A percentile compares a stretch with the other conserved stretches of the same genome.
phyloP scores from a whole-genome alignment of 2,888 invertebrate genomes.

The Halictus ligatus region DNA sequence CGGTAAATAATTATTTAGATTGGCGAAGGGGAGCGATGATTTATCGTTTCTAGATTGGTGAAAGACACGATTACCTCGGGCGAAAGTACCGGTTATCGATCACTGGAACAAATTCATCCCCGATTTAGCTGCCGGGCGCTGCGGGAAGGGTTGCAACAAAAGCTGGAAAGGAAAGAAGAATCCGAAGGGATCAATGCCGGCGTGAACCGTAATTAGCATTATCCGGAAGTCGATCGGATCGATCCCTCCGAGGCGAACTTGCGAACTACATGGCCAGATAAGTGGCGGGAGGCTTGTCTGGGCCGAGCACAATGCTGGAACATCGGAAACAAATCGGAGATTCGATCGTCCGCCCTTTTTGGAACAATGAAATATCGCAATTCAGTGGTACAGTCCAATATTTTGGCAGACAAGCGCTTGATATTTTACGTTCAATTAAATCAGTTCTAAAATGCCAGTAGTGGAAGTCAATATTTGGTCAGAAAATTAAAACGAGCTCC shows the following conservation, averaged over 20 bases:
- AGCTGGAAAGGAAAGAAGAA: constrained; percentile 16
- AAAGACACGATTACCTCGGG: constrained; percentile 7
- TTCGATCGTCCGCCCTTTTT: background rate
- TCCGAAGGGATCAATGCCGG: constrained; percentile 27
- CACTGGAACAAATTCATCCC: constrained; percentile 14
- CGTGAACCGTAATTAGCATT: constrained; percentile 34
- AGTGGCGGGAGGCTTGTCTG: constrained; percentile 1
- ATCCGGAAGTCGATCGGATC: constrained; percentile 26
- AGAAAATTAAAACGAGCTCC: no score
- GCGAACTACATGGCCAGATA: background rate
- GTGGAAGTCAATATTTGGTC: background rate
- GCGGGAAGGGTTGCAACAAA: constrained; percentile 14
- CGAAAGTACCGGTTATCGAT: constrained; percentile 22
- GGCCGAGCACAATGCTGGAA: background rate
- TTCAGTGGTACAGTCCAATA: background rate
- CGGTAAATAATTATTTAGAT: constrained; percentile 3
- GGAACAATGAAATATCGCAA: background rate
- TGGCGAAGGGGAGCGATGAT: background rate
- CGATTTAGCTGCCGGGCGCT: no score
- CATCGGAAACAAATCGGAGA: constrained; percentile 1
- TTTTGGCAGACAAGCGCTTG: background rate
- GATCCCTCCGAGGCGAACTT: constrained; percentile 20
- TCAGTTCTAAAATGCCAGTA: background rate
- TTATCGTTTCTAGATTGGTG: background rate
- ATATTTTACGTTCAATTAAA: background rate